A percentile compares a stretch with the other conserved stretches of the same genome.
Evolutionary conservation across 2,113 vertebrate species (phyloP).

Genomic region (Cyphomyrus plagiostoma): DNA sequence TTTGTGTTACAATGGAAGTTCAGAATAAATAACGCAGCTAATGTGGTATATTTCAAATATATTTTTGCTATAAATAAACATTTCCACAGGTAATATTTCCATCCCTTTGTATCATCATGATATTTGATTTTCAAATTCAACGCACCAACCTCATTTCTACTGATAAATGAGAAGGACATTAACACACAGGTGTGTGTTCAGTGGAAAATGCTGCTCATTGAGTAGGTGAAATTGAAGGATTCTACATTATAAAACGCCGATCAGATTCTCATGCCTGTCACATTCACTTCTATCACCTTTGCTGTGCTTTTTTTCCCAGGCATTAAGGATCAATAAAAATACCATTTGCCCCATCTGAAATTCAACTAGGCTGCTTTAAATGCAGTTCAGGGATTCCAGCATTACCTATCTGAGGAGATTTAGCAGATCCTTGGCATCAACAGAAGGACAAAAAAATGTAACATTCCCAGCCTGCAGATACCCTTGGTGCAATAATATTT

Average conservation of each 20-base stretch:
- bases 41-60: background rate
- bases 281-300: background rate
- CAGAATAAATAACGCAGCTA: background rate
- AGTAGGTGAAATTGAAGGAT: background rate
- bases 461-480: background rate
- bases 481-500: background rate
- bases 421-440: background rate
- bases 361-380: background rate
- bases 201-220: background rate
- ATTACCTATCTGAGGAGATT: background rate
- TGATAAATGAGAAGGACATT: background rate
- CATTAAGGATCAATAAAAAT: background rate
- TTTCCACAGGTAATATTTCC: background rate
- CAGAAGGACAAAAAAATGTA: background rate
- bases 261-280: background rate
- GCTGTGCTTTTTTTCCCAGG: background rate
- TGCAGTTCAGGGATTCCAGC: background rate
- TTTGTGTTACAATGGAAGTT: background rate
- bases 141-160: background rate
- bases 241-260: background rate
- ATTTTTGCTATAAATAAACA: background rate
- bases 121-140: background rate
- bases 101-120: background rate
- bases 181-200: background rate
- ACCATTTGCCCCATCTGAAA: background rate